Evolutionary conservation across 2,113 vertebrate genomes (phyloP), one percentile per base, ranked within the genome.

Genomic region (Xiphias gladius): DNA sequence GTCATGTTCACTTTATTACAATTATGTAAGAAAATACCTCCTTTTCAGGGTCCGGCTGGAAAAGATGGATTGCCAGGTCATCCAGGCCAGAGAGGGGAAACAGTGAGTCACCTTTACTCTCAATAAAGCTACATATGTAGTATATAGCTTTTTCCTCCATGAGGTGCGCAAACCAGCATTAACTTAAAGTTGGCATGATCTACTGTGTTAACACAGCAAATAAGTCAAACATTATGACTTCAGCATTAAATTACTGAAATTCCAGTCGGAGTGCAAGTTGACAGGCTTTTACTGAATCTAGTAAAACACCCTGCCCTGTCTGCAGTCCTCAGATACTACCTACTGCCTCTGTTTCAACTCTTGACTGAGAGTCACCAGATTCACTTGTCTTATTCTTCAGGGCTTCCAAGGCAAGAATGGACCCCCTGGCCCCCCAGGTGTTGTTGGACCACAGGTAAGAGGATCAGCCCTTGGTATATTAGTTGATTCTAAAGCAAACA

Each of bases 391-490:
- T 79, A 24, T 85, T 77, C 76, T 83, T 63, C 65, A 99, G 96
- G 96, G 96, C 7, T 96, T 96, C 70, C 96, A 96, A 94, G 96
- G 96, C 37, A 96, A 95, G 76, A 98, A 96, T 0, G 97, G 97
- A 1, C 95, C 93, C 4, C 96, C 96, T 0, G 97, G 97, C 2
- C 96, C 97, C 7, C 69, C 92, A 1, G 97, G 97, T 11, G 97
- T 99, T 32, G 93, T 99, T 48, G 97, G 97, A 67, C 97, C 97
- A 70, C 97, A 98, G 96, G 97, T 97, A 88, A 92, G 93, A 62
- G 2, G 26, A 69, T 58, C 3, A 22, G 6, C 22, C 3, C 1
- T 24, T 17, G 12, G 35, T 68, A 39, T 19, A 30, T 58, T n/a
- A 20, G 11, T 19, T 30, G 24, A 32, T 71, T 55, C 5, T 64